A percentile compares a stretch with the other conserved stretches of the same genome.
phyloP scores from a whole-genome alignment of 2,113 vertebrate species.

The Uropsilus gracilis region DNA sequence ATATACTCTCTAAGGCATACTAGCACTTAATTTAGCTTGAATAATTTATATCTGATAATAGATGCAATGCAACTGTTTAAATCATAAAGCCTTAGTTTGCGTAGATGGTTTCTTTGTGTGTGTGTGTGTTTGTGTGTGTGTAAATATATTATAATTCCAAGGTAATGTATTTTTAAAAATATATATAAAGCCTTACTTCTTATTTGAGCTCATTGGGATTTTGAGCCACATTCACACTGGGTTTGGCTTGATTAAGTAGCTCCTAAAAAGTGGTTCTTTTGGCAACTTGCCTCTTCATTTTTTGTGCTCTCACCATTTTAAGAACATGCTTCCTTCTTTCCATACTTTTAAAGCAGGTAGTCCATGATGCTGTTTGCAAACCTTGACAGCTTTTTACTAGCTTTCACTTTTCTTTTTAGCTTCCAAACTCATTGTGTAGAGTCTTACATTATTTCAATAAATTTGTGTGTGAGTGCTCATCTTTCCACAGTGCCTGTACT shows the following conservation, averaged over 20 bases:
- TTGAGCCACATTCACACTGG: not conserved
- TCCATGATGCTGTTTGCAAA: not conserved
- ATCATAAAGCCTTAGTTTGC: not conserved
- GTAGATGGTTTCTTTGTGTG: not conserved
- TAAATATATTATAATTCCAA: not conserved
- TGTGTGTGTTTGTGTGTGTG: too few species aligned
- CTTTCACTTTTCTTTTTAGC: not conserved
- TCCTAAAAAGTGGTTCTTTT: not conserved
- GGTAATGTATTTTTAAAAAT: not conserved
- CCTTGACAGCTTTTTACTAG: not conserved
- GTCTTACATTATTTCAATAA: not conserved
- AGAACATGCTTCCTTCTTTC: not conserved
- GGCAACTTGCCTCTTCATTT: not conserved
- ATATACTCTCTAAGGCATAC: not conserved
- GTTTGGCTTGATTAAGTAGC: not conserved
- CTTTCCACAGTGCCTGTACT: not conserved
- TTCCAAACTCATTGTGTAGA: not conserved
- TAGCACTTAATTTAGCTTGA: not conserved
- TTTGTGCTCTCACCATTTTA: not conserved
- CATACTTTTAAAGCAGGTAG: too few species aligned
- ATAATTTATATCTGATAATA: not conserved
- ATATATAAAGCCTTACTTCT: not conserved
- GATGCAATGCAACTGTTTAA: not conserved
- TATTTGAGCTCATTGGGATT: not conserved
- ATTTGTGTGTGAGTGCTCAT: not conserved